These are phyloP conservation scores for Amiota mariae DNA, from an alignment of 2,888 invertebrate genomes.

Conservation along the genomic window DNA sequence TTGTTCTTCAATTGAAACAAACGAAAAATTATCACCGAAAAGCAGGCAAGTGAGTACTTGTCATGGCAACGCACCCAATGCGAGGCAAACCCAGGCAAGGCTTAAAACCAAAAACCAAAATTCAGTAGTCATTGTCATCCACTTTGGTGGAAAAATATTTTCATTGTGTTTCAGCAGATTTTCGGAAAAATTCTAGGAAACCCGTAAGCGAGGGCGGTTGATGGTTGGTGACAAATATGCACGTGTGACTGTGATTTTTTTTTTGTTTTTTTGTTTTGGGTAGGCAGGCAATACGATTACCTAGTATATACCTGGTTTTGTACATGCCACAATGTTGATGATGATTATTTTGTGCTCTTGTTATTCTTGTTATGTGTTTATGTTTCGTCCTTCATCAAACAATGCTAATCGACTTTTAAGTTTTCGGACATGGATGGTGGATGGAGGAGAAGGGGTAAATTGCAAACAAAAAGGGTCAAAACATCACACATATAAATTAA, in stretches of 20 bases:
- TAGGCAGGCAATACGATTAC: slow-evolving; percentile 63
- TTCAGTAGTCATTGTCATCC: neutral
- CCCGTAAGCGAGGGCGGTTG: neutral
- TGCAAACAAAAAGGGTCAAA: slow-evolving; percentile 68
- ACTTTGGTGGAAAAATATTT: slow-evolving; percentile 55
- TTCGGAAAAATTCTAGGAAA: slow-evolving; percentile 42
- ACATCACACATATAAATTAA: slow-evolving; percentile 67
- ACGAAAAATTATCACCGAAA: slow-evolving; percentile 55
- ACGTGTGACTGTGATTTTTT: slow-evolving; percentile 49
- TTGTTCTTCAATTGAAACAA: slow-evolving; percentile 31
- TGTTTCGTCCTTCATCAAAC: slow-evolving; percentile 40
- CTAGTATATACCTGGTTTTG: slow-evolving; percentile 63
- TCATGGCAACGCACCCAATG: slow-evolving; percentile 24
- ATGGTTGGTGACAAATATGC: slow-evolving; percentile 50
- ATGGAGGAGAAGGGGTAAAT: neutral
- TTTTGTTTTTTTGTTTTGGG: slow-evolving; percentile 47
- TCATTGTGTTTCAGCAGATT: slow-evolving; percentile 69
- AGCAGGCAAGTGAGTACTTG: slow-evolving; percentile 35
- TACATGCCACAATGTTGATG: slow-evolving; percentile 47
- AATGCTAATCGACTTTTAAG: slow-evolving; percentile 68
- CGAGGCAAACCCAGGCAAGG: slow-evolving; percentile 34
- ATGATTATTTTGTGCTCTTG: slow-evolving; percentile 12
- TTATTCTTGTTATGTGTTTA: slow-evolving; percentile 10
- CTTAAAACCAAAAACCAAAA: slow-evolving; percentile 20
- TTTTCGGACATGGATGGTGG: slow-evolving; percentile 33